These are phyloP conservation scores for Ardeotis arabs DNA, from an alignment of 2,113 vertebrate species.

Conservation along the genomic window DNA sequence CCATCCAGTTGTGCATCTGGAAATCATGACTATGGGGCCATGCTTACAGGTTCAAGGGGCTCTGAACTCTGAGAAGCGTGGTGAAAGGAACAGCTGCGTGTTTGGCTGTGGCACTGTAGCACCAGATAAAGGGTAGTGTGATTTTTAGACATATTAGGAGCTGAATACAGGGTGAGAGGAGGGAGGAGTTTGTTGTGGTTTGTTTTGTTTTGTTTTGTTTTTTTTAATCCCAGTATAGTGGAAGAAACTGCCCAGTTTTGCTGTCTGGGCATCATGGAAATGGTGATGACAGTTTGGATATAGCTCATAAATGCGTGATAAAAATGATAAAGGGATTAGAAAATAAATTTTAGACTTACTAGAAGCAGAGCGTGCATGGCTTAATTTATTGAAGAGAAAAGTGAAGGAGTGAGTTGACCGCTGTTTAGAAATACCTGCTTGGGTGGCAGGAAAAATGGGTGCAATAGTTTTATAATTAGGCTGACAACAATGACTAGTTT, in stretches of 20 bases:
- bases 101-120: neutral
- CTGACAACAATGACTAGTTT: neutral
- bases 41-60: fast-evolving
- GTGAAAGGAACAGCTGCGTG: neutral
- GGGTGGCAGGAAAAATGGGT: neutral
- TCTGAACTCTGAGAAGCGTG: neutral
- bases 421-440: neutral
- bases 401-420: neutral
- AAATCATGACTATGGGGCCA: neutral
- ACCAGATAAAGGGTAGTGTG: neutral
- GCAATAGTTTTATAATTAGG: neutral
- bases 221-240: neutral
- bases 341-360: neutral
- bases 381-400: neutral
- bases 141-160: neutral
- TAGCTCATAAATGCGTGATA: neutral
- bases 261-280: neutral
- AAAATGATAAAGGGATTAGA: neutral
- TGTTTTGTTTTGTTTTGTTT: neutral
- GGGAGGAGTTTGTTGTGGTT: neutral
- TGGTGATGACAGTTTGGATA: neutral
- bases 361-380: neutral
- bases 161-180: neutral
- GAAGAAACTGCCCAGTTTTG: neutral
- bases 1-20: neutral